Evolutionary conservation across 2,888 invertebrate genomes (phyloP), one percentile per base, ranked within the genome.

Genomic region (Plagiodera versicolora): DNA sequence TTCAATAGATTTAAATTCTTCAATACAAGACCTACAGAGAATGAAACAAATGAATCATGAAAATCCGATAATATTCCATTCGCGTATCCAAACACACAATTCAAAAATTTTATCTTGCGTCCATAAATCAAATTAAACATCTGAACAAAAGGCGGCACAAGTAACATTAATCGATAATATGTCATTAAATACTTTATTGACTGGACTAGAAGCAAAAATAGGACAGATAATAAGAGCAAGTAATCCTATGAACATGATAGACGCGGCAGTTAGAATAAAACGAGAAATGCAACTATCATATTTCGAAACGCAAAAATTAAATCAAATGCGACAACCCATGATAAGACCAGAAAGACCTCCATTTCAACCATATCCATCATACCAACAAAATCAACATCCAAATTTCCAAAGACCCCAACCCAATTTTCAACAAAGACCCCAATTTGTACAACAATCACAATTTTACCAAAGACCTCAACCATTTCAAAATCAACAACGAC

Each of bases 141-240:
- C 18, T 9, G 54, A 45, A n/a, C 44, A 59, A 54, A 54, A 54
- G 32, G 10, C 11, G 11, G 59, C 54, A n/a, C 59, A 50, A 57
- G 28, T 35, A 17, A 50, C 8, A n/a, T 14, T 60, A 14, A 56
- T 49, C 18, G 44, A 55, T 11, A 28, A 24, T 8, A 60, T 60
- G 50, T 18, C 49, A 2, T 16, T 60, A 8, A 57, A 58, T 30
- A 57, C 61, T 2, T n/a, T 61, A 5, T 48, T 61, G 24, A 61
- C 57, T 52, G 52, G 61, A 32, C 24, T 61, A 30, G 57, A 61
- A 45, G 49, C 60, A 4, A 24, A 44, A 35, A 11, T 60, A 30
- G 60, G 60, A 16, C 55, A 56, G 9, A 56, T 60, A 18, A 55
- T 60, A 49, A 18, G 60, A 14, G 58, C 58, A 39, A 8, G 24